Evolutionary conservation across 2,797 vertebrate genomes (phyloP), one percentile per base, ranked within the genome.

Genomic region (Amazona finschi): DNA sequence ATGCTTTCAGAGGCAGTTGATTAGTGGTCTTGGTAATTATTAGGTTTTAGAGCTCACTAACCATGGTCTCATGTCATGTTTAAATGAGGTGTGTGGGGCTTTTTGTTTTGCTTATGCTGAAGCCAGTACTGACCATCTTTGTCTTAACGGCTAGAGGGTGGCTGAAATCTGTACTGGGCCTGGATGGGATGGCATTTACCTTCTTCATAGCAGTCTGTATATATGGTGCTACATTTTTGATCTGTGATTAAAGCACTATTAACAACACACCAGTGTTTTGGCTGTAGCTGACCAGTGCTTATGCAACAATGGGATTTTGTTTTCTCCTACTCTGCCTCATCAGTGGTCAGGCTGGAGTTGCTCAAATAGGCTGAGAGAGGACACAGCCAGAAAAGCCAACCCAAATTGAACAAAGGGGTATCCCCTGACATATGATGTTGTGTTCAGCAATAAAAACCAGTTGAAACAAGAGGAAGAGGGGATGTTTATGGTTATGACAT

Each of bases 351-450:
- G 14, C 28, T 65, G 11, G 4, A 7, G 8, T 4, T 74, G 20
- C 3, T 1, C 41, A 61, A 30, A 28, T 49, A 25, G 53, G 20
- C 1, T 55, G 61, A 30, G 15, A 71, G 46, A 39, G 15, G 50
- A 6, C 44, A 52, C 39, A 33, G 14, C 8, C 4, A 3, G 41
- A 47, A 62, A 9, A 83, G 12, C 30, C 39, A 28, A 22, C 14
- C 9, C 27, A 43, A 25, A 44, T 0, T 44, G 31, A 31, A n/a
- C 6, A 61, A 62, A 73, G 15, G 10, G 7, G 19, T 44, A 47
- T 50, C 6, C 4, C 18, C 27, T 39, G 30, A 7, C 4, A 12
- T 61, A 18, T 41, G 19, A n/a, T 0, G 0, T 4, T 3, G 2
- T 38, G 36, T 14, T 72, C 8, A 43, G 27, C 46, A 61, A 9